Base-by-base conservation (phyloP, 2,888 invertebrate genomes). In the Cacoxenus indagator region DNA sequence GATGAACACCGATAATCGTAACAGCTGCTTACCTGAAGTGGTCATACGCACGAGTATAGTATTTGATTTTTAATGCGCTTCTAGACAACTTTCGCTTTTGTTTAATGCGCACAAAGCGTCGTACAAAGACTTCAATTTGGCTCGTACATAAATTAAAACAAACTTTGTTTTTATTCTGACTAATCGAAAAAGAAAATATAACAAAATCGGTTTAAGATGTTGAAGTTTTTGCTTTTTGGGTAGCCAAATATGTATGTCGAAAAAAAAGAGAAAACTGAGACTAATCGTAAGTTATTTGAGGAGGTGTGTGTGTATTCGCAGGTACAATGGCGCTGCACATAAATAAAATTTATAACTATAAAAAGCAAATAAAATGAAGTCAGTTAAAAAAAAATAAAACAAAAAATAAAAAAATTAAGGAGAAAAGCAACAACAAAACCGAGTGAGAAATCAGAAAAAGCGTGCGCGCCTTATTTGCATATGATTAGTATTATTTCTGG, bases 221-320 rank as follows among this genome's bases (percentile, higher is more conserved):
- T n/a, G n/a, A n/a, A 65, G 78, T 77, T 79, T 83, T 79, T 83
- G 79, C 79, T 83, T 83, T 83, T 80, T 69, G 59, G 61, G n/a
- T n/a, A 68, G 6, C 17, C 51, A 70, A 75, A 70, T 69, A 59
- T 1, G 4, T 9, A 24, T 24, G 14, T 26, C 54, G 2, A 31
- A 59, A 59, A 72, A 77, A 83, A 83, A 83, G 83, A 80, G 79
- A 80, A 80, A 80, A 82, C 78, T 78, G 81, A 82, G 70, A 80
- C 79, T 78, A 80, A 80, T 80, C 79, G 80, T 71, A 80, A 73
- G 74, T 17, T 51, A 51, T 51, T 51, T 51, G 51, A 22, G 70
- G 2, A 22, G 29, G 8, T 37, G 8, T 37, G 1, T 17, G 19
- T 29, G 11, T 31, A 31, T 51, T 51, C 8, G n/a, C 22, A 22